Conservation (phyloP, 2,888 invertebrate species). For the Sesia apiformis region DNA sequence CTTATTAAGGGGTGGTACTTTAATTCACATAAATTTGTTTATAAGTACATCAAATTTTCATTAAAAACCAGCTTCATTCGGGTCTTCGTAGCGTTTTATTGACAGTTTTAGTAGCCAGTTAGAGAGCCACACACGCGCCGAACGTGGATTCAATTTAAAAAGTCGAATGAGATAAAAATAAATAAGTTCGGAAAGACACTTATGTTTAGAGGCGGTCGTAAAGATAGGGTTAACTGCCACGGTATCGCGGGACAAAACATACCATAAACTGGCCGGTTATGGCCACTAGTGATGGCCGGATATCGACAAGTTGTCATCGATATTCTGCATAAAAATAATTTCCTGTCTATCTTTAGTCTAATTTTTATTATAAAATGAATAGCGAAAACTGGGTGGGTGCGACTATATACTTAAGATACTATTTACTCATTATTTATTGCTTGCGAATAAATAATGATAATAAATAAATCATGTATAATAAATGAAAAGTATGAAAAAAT, state of each 20-base stretch:
- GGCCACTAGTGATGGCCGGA: slow-evolving; percentile 41
- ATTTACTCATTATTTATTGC: slow-evolving; percentile 7
- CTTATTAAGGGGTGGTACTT: slow-evolving; percentile 50
- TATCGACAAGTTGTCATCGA: neutral
- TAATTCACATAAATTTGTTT: slow-evolving; percentile 57
- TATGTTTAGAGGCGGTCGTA: slow-evolving; percentile 71
- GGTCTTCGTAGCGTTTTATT: slow-evolving; percentile 52
- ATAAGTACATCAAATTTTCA: slow-evolving; percentile 63
- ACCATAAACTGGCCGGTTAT: slow-evolving; percentile 68
- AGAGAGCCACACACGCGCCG: slow-evolving; percentile 67
- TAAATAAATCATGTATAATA: too few relatives aligned
- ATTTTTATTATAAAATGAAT: too few relatives aligned
- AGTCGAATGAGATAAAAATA: slow-evolving; percentile 72
- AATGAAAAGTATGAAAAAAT: too few relatives aligned
- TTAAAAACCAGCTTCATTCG: slow-evolving; percentile 55
- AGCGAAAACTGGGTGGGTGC: too few relatives aligned
- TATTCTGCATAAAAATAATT: neutral
- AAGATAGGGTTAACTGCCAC: slow-evolving; percentile 73
- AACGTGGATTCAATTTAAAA: slow-evolving; percentile 70
- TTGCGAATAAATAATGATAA: too few relatives aligned
- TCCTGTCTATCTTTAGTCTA: too few relatives aligned
- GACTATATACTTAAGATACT: too few relatives aligned
- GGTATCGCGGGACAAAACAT: slow-evolving; percentile 68
- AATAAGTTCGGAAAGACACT: slow-evolving; percentile 71
- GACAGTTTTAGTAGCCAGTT: slow-evolving; percentile 61